Evolutionary conservation across 2,888 invertebrate species (phyloP), one percentile per base, ranked within the genome.

Genomic region (Dione vanillae): DNA sequence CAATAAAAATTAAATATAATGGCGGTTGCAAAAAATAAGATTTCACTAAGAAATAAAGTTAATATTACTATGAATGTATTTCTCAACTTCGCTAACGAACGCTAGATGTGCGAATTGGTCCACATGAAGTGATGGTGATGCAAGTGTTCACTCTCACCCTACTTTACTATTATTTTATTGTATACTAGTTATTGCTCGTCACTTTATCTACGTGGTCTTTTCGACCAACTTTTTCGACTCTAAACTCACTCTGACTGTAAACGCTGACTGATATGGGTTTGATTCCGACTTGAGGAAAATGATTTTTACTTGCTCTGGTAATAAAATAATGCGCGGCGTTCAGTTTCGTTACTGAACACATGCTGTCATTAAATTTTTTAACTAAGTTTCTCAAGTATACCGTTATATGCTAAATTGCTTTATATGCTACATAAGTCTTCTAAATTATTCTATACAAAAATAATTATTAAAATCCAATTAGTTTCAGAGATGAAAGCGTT

Each of bases 41-140:
- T 64, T 64, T 64, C 49, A 19, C 49, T 14, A 47, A 49, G 47
- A 64, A 37, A 64, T 64, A 47, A 64, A 49, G 49, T 49, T 35
- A 47, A 49, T 64, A 64, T 37, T 8, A 14, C 19, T 20, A 66
- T 56, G 12, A 41, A 8, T 35, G n/a, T 58, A 68, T 71, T 65
- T 66, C 71, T 66, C 59, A 76, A 73, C 52, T 68, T 10, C 68
- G 43, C 73, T 72, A 74, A 76, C 73, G 71, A 74, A 75, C 66
- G 37, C 67, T 58, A 65, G 72, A 72, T 68, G 74, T 72, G 70
- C 71, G 69, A 61, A 51, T 41, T 37, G 62, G 62, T 47, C 68
- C 52, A 69, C 66, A 72, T 71, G 68, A 66, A 73, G 72, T 54
- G 69, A 67, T 75, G 72, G 76, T 74, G 75, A 76, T 45, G 67